A percentile compares a stretch with the other conserved stretches of the same genome.
These are phyloP conservation scores for Eupristina koningsbergeri DNA, from an alignment of 1,140 invertebrate genomes.

Conservation along the genomic window DNA sequence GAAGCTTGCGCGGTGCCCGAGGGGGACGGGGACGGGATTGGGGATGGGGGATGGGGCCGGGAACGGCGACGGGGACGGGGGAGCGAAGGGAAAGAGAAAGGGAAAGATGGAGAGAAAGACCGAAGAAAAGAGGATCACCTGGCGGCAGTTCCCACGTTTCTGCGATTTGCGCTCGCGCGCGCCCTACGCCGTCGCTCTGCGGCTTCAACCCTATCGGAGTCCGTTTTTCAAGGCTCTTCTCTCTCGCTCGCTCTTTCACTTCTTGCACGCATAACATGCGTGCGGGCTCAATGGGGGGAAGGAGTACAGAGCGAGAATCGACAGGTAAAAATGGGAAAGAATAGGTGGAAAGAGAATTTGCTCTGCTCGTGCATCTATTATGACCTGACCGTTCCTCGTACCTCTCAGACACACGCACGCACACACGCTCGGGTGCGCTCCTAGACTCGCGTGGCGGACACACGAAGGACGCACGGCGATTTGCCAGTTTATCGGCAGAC, in stretches of 20 bases:
- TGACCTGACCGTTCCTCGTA: slow-evolving; percentile 64
- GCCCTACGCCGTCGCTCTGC: slow-evolving; percentile 60
- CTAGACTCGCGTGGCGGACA: slow-evolving; percentile 73
- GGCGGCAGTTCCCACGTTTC: slow-evolving; percentile 73
- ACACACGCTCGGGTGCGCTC: slow-evolving; percentile 48
- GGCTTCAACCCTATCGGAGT: slow-evolving; percentile 43
- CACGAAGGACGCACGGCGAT: slow-evolving; percentile 65
- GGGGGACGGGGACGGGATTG: not conserved
- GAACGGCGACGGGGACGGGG: slow-evolving; percentile 6
- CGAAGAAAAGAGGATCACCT: slow-evolving; percentile 69
- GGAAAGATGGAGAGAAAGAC: slow-evolving; percentile 51
- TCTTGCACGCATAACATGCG: slow-evolving; percentile 18
- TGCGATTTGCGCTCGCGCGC: slow-evolving; percentile 68
- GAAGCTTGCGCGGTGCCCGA: slow-evolving; percentile 32
- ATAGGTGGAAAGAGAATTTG: no score
- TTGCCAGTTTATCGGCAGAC: slow-evolving; percentile 63
- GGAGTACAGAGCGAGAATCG: not conserved
- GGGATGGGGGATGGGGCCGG: slow-evolving; percentile 10
- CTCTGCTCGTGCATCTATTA: slow-evolving; percentile 71
- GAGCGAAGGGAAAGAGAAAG: no score
- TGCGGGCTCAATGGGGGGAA: slow-evolving; percentile 39
- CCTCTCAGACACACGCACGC: not conserved
- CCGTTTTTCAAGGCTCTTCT: slow-evolving; percentile 36
- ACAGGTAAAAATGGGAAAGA: slow-evolving; percentile 43
- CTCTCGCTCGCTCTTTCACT: slow-evolving; percentile 1